Conservation (phyloP, 2,113 vertebrate species). For the Oenanthe melanoleuca region DNA sequence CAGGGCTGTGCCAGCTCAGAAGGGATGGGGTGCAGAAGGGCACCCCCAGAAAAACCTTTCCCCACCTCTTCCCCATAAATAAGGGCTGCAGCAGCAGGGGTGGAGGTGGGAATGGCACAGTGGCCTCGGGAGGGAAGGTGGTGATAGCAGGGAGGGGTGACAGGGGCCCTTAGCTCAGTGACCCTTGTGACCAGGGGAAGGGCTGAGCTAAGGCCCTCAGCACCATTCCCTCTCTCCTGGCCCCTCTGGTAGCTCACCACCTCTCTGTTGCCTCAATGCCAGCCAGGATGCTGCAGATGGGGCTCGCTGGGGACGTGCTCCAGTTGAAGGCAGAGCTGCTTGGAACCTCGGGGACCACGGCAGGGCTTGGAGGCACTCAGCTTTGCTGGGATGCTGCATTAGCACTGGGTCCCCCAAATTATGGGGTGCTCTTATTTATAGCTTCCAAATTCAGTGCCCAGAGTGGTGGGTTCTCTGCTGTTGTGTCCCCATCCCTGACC, state of each 20-base stretch:
- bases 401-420: background rate
- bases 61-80: background rate
- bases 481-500: background rate
- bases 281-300: background rate
- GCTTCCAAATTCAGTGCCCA: constrained; percentile 9
- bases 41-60: background rate
- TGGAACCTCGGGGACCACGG: rapidly evolving
- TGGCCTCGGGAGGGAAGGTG: background rate
- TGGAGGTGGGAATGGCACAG: background rate
- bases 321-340: rapidly evolving
- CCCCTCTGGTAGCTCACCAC: background rate
- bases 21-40: background rate
- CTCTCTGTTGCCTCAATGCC: background rate
- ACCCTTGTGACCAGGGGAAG: background rate
- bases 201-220: background rate
- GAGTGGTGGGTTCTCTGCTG: background rate
- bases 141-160: background rate
- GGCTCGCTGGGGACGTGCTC: rapidly evolving
- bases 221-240: background rate
- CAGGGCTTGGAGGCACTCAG: background rate
- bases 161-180: background rate
- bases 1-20: background rate
- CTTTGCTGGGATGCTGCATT: background rate
- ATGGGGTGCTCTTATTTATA: background rate
- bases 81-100: constrained; percentile 23